Percentiles rank a stretch among this genome's conserved stretches.
These are phyloP conservation scores for Taphrorychus bicolor DNA, from an alignment of 2,888 invertebrate species.

Conservation along the genomic window DNA sequence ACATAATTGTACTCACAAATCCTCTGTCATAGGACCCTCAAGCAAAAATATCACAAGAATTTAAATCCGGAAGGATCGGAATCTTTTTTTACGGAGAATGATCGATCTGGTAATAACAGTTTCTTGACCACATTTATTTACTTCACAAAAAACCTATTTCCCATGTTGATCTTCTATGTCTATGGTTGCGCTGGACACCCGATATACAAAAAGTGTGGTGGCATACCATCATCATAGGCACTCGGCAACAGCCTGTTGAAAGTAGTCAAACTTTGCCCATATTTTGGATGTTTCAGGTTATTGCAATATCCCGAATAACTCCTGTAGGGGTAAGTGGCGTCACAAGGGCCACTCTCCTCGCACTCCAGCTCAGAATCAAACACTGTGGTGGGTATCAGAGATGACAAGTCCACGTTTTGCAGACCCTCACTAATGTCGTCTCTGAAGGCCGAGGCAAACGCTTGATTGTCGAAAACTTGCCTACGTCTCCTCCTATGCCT, in stretches of 20 bases:
- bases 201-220: no score
- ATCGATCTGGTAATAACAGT: no score
- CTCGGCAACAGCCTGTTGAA: slow-evolving; percentile 86
- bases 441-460: slow-evolving; percentile 64
- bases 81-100: no score
- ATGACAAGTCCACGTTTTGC: slow-evolving; percentile 79
- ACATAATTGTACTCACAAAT: no score
- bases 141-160: no score
- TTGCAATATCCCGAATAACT: slow-evolving; percentile 87
- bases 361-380: slow-evolving; percentile 72
- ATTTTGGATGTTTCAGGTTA: slow-evolving; percentile 81
- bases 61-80: no score
- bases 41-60: no score
- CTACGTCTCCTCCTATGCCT: slow-evolving; percentile 69
- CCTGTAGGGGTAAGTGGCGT: slow-evolving; percentile 73
- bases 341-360: slow-evolving; percentile 76
- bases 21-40: no score
- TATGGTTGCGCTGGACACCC: no score
- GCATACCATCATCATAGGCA: slow-evolving; percentile 83
- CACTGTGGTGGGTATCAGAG: slow-evolving; percentile 70
- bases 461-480: slow-evolving; percentile 74
- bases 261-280: slow-evolving; percentile 84
- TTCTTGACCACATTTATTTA: no score
- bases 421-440: slow-evolving; percentile 79
- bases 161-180: no score